Evolutionary conservation across 2,113 vertebrate species (phyloP), one percentile per base, ranked within the genome.

Genomic region (Chinchilla lanigera): DNA sequence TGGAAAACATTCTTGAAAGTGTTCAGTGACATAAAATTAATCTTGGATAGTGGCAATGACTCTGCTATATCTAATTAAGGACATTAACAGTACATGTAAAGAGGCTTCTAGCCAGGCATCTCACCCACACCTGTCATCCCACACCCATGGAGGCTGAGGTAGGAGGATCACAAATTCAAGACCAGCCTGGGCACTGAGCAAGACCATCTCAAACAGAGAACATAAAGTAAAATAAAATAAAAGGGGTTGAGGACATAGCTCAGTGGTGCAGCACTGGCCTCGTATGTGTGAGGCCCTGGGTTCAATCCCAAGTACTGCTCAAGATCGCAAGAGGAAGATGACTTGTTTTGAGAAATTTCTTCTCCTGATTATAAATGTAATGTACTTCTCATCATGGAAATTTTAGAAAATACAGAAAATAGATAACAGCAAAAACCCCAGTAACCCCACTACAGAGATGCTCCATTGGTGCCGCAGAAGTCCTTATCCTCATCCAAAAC

Each of bases 361-460:
- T 75, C 38, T 86, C n/a, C 63, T 54, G 7, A 92, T 89, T 89
- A 69, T 77, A 82, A 92, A 85, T 85, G 33, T 52, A 87, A 81
- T 30, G 17, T 65, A 93, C 71, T 86, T 67, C 11, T 14, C 38
- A 86, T 80, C 7, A 44, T 3, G 52, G 41, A 92, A 92, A 77
- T 89, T 86, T 63, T 69, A 22, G 52, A 87, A 90, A 85, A 73
- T 33, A 85, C 0, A 80, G 61, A 65, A 71, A 60, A 67, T 5
- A 82, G 61, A 61, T 26, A 54, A 89, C 20, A 54, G 17, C 20
- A 67, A 75, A 2, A 44, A 65, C 60, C 35, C 28, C 54, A 71
- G 7, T 52, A 67, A 60, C 47, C 52, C 44, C 26, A 35, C 22
- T 22, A 54, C 47, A 2, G 22, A n/a, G 14, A 61, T 30, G 28